Conservation (phyloP, 1,140 invertebrate species). For the Chymomyza costata region DNA sequence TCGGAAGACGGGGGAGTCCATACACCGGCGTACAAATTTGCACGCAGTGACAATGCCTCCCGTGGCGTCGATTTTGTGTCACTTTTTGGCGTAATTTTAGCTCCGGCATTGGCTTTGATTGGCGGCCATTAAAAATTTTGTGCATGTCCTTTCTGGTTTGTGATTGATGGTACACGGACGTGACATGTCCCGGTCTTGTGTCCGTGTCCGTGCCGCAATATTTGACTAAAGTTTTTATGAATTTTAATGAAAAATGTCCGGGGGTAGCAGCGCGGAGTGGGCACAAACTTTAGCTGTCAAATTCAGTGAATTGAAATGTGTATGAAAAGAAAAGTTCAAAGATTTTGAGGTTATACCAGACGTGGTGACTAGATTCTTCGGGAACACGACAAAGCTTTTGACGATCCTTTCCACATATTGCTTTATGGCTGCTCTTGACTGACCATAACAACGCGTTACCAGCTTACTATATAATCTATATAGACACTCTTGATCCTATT, state of each 20-base stretch:
- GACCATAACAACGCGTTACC: no score
- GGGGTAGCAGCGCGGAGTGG: slow-evolving; percentile 23
- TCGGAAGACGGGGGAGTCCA: not conserved
- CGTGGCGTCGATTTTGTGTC: slow-evolving; percentile 51
- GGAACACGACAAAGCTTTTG: no score
- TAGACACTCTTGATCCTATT: no score
- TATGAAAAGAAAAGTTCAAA: no score
- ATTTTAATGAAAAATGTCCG: slow-evolving; percentile 45
- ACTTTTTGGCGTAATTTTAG: slow-evolving; percentile 50
- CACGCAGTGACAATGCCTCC: slow-evolving; percentile 9
- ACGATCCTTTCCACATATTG: no score
- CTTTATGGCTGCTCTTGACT: no score
- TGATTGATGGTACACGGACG: slow-evolving; percentile 54
- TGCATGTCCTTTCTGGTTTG: slow-evolving; percentile 45
- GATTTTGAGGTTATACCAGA: no score
- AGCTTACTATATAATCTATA: no score
- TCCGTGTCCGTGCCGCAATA: slow-evolving; percentile 22
- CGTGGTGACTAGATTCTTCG: no score
- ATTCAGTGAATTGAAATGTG: no score
- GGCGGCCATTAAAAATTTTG: slow-evolving; percentile 55
- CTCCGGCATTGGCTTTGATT: slow-evolving; percentile 47
- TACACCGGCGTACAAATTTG: slow-evolving; percentile 4
- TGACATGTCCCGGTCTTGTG: no score
- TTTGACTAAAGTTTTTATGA: slow-evolving; percentile 43
- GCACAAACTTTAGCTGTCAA: no score